A percentile compares a stretch with the other conserved stretches of the same genome.
These are phyloP conservation scores for Drosophila austrosaltans DNA, from an alignment of 2,888 invertebrate genomes.

Conservation along the genomic window DNA sequence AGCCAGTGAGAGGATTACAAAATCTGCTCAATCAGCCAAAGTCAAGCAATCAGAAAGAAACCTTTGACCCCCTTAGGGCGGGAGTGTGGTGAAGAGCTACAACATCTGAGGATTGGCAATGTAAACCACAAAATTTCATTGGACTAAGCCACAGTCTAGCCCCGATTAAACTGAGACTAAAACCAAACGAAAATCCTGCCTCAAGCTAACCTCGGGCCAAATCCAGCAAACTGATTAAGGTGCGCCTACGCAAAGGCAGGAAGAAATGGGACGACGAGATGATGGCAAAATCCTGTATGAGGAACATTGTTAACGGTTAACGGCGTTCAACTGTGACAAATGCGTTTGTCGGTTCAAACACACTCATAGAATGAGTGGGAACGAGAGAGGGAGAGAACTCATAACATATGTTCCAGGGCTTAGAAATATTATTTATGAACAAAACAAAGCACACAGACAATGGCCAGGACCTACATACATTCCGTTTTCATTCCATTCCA, in stretches of 20 bases:
- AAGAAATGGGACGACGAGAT: background rate
- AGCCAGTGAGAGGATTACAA: constrained; percentile 11
- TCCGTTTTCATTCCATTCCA: background rate
- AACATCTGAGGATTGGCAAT: constrained; percentile 29
- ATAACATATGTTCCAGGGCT: constrained; percentile 66
- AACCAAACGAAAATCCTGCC: background rate
- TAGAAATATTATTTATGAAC: constrained; percentile 77
- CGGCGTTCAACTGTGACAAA: constrained; percentile 76
- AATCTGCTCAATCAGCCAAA: constrained; percentile 61
- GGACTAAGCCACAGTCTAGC: constrained; percentile 37
- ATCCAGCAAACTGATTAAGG: constrained; percentile 61
- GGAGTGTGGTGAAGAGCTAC: background rate
- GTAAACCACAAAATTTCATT: constrained; percentile 20
- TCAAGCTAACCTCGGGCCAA: constrained; percentile 33
- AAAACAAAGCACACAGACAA: constrained; percentile 67
- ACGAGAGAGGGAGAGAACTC: constrained; percentile 13
- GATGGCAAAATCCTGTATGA: constrained; percentile 4
- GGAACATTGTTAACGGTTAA: constrained; percentile 70
- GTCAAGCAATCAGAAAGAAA: constrained; percentile 58
- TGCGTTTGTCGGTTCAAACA: constrained; percentile 66
- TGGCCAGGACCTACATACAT: constrained; percentile 27
- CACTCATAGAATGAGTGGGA: constrained; percentile 22
- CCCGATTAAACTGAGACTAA: background rate
- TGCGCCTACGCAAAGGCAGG: constrained; percentile 41
- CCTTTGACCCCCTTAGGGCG: background rate